These are phyloP conservation scores for Bembecia ichneumoniformis DNA, from an alignment of 2,888 invertebrate species.

Conservation along the genomic window DNA sequence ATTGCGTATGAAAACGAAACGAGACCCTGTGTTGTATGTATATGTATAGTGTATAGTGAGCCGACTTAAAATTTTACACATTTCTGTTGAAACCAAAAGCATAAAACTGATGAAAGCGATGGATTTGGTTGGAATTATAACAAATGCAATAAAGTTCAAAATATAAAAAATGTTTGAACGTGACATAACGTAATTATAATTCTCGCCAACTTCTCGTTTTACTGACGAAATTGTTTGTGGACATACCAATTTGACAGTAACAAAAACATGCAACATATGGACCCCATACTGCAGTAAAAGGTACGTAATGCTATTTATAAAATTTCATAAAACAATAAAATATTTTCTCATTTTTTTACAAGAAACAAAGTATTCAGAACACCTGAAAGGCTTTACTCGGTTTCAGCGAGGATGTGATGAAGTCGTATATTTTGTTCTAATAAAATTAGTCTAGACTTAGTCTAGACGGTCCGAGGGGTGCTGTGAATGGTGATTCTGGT, in stretches of 20 bases:
- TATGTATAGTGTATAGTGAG: constrained; percentile 43
- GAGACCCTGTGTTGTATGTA: constrained; percentile 26
- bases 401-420: constrained; percentile 9
- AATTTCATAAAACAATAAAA: too few relatives aligned
- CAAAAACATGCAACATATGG: background rate
- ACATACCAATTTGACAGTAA: constrained; percentile 2
- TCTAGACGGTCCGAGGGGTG: constrained; percentile 36
- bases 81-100: constrained; percentile 55
- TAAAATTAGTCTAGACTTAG: constrained; percentile 53
- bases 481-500: background rate
- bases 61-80: constrained; percentile 41
- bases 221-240: constrained; percentile 23
- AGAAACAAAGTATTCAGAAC: too few relatives aligned
- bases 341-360: too few relatives aligned
- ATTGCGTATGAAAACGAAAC: constrained; percentile 48
- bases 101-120: constrained; percentile 31
- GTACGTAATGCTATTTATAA: too few relatives aligned
- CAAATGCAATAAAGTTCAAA: constrained; percentile 20
- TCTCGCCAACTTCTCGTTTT: constrained; percentile 21
- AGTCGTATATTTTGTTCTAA: constrained; percentile 16
- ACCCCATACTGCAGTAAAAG: too few relatives aligned
- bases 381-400: constrained; percentile 5
- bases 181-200: constrained; percentile 21
- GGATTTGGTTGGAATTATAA: constrained; percentile 21
- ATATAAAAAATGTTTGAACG: constrained; percentile 10